A percentile compares a stretch with the other conserved stretches of the same genome.
These are phyloP conservation scores for Oscheius myriophilus DNA, from an alignment of 2,888 invertebrate genomes.

Conservation along the genomic window DNA sequence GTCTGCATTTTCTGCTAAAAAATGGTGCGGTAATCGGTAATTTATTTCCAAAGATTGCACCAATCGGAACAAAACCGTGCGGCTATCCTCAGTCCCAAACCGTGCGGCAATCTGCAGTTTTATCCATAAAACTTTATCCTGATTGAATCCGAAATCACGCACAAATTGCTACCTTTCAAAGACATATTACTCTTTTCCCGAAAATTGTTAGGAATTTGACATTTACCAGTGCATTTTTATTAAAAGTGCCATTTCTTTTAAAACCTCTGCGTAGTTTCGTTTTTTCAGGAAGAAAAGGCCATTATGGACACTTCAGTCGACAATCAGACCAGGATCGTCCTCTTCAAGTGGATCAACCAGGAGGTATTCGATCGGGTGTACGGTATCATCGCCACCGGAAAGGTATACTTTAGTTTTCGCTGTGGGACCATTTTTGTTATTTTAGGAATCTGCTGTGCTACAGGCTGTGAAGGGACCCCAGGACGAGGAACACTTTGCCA, in stretches of 20 bases:
- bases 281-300: slow-evolving; percentile 53
- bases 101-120: too few species aligned
- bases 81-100: too few species aligned
- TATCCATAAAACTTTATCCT: too few species aligned
- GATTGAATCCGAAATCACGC: too few species aligned
- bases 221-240: neutral
- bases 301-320: slow-evolving; percentile 75
- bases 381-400: slow-evolving; percentile 77
- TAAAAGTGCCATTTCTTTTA: too few species aligned
- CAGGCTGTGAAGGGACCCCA: slow-evolving; percentile 47
- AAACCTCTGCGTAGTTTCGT: neutral
- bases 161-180: too few species aligned
- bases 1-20: too few species aligned
- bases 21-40: too few species aligned
- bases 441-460: slow-evolving; percentile 63
- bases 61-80: too few species aligned
- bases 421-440: neutral
- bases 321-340: slow-evolving; percentile 74
- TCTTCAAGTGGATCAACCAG: slow-evolving; percentile 76
- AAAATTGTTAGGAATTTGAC: too few species aligned
- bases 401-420: slow-evolving; percentile 60
- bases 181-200: too few species aligned
- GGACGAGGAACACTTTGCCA: slow-evolving; percentile 44
- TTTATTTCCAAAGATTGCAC: too few species aligned
- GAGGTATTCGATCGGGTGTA: slow-evolving; percentile 75